A percentile compares a stretch with the other conserved stretches of the same genome.
These are phyloP conservation scores for Psilopogon haemacephalus DNA, from an alignment of 2,113 vertebrate genomes.

Conservation along the genomic window DNA sequence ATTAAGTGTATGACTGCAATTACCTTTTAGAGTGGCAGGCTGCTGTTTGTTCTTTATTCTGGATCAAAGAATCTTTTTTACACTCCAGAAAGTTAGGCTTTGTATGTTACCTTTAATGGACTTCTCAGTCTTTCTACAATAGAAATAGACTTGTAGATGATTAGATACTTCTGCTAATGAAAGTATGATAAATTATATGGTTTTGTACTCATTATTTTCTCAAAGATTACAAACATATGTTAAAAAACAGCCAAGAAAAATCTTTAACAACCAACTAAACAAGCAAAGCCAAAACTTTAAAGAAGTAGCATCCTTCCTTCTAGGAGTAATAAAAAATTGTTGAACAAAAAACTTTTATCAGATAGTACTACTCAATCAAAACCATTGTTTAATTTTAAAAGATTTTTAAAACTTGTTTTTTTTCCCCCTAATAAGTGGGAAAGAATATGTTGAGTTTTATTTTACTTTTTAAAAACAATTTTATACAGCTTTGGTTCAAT, in stretches of 20 bases:
- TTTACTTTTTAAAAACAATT: background rate
- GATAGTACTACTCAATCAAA: background rate
- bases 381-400: fast-evolving
- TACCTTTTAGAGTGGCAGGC: background rate
- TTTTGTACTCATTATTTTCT: background rate
- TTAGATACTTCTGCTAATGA: background rate
- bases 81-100: background rate
- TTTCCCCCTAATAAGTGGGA: background rate
- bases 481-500: background rate
- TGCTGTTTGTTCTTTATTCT: background rate
- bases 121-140: background rate
- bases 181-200: background rate
- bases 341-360: background rate
- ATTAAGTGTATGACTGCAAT: background rate
- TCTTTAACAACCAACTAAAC: background rate
- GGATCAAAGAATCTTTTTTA: background rate
- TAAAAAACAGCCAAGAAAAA: background rate
- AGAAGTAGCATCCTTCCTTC: background rate
- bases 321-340: background rate
- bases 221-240: background rate
- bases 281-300: background rate
- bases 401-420: background rate
- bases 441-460: background rate
- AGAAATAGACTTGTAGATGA: background rate
- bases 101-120: background rate